Base-by-base conservation (phyloP, 2,113 vertebrate genomes). In the Octodon degus region DNA sequence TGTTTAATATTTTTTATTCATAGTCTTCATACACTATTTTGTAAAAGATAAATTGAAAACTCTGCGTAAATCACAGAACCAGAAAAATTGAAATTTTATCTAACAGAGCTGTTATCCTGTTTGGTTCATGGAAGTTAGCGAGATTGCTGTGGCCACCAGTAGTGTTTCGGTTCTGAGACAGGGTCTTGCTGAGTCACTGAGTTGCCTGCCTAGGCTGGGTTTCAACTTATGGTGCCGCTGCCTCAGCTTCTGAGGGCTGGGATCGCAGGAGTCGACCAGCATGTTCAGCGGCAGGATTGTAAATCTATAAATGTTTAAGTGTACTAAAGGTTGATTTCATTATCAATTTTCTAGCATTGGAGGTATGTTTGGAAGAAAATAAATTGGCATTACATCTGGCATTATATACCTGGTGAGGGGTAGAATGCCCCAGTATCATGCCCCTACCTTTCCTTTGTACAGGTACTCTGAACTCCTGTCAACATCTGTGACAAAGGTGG, bases 361-460 rank as follows among this genome's bases (percentile, higher is more conserved):
- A 67, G 34, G 65, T 43, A 34, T 90, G 5, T 55, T 68, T 53
- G 19, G 47, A 82, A 86, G 32, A 65, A 50, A 90, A 58, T 58
- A 34, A 63, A 65, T 13, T 47, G 63, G 22, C n/a, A 81, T 19
- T 63, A 34, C 3, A 13, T 10, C 32, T 60, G 24, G 32, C 7
- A 53, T 79, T 3, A 12, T 1, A 0, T 9, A 4, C 43, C 86
- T 43, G 27, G 1, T 24, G 27, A 8, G 0, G 10, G 5, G 25
- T 9, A 43, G 22, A 50, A 27, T 2, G 30, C 34, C 25, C 50
- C 20, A 3, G 3, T n/a, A 6, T 24, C 20, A 27, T 37, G 7
- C 32, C 34, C 91, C 80, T 32, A 1, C 13, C 20, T 85, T 72
- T 65, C n/a, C 81, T 77, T 63, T 55, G 32, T 32, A 30, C 53